These are phyloP conservation scores for Limnephilus marmoratus DNA, from an alignment of 2,888 invertebrate species.

Conservation along the genomic window DNA sequence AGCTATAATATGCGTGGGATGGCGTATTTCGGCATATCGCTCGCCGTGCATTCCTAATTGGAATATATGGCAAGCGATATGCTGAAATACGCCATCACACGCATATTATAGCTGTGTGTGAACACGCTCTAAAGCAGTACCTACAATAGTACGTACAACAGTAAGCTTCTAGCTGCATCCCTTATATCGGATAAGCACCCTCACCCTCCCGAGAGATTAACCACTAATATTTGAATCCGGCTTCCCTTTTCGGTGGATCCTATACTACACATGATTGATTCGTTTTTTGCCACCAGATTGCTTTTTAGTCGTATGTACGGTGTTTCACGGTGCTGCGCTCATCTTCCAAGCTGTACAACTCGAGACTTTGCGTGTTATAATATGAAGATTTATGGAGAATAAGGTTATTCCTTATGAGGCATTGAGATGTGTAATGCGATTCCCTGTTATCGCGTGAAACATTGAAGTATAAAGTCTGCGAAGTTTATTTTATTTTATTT, in stretches of 20 bases:
- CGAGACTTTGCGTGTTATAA: neutral
- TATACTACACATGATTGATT: slow-evolving; percentile 57
- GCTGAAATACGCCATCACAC: no score
- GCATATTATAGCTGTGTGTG: no score
- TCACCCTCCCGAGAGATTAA: slow-evolving; percentile 43
- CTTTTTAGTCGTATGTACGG: slow-evolving; percentile 43
- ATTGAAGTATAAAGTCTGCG: neutral
- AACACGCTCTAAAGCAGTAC: neutral
- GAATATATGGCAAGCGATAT: no score
- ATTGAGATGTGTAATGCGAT: slow-evolving; percentile 31
- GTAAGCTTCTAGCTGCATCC: neutral
- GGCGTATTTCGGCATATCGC: no score
- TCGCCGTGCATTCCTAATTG: no score
- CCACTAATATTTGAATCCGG: slow-evolving; percentile 43
- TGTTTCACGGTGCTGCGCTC: slow-evolving; percentile 30
- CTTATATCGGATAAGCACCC: neutral
- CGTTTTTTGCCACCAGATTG: slow-evolving; percentile 56
- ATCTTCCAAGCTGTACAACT: slow-evolving; percentile 31
- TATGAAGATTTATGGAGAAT: slow-evolving; percentile 49
- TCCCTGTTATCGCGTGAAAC: neutral
- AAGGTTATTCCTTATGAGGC: neutral
- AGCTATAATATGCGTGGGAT: no score
- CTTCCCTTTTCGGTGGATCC: slow-evolving; percentile 31
- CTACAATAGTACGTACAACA: no score
- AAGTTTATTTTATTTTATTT: neutral